These are phyloP conservation scores for Jaculus jaculus DNA, from an alignment of 2,113 vertebrate species.

Conservation along the genomic window DNA sequence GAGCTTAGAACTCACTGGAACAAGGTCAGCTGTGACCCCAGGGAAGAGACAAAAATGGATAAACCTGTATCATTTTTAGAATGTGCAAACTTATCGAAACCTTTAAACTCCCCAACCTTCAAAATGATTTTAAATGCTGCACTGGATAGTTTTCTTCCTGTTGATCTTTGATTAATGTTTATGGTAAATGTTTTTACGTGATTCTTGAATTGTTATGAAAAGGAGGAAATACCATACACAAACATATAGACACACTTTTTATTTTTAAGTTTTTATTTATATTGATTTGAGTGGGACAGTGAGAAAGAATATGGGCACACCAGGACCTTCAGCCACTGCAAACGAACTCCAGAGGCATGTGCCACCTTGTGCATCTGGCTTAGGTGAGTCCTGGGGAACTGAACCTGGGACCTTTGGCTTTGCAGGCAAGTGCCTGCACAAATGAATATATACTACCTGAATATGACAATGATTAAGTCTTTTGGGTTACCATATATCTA, in stretches of 20 bases:
- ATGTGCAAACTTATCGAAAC: background rate
- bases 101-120: background rate
- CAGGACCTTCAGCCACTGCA: too few relatives aligned
- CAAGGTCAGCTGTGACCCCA: background rate
- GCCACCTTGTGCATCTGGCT: too few relatives aligned
- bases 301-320: too few relatives aligned
- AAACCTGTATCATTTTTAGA: background rate
- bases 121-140: conserved; percentile 2
- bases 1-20: background rate
- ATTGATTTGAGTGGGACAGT: too few relatives aligned
- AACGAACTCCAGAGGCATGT: too few relatives aligned
- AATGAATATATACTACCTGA: background rate
- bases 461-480: background rate
- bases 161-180: background rate
- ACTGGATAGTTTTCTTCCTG: background rate
- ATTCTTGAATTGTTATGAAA: background rate
- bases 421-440: background rate
- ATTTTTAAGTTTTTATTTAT: background rate
- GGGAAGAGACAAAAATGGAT: background rate
- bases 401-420: too few relatives aligned
- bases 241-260: background rate
- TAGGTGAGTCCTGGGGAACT: too few relatives aligned
- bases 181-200: background rate
- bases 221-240: background rate
- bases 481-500: background rate